Percentiles rank a stretch among this genome's conserved stretches.
phyloP scores from a whole-genome alignment of 2,797 vertebrate species.

The Pantherophis alleghaniensis region DNA sequence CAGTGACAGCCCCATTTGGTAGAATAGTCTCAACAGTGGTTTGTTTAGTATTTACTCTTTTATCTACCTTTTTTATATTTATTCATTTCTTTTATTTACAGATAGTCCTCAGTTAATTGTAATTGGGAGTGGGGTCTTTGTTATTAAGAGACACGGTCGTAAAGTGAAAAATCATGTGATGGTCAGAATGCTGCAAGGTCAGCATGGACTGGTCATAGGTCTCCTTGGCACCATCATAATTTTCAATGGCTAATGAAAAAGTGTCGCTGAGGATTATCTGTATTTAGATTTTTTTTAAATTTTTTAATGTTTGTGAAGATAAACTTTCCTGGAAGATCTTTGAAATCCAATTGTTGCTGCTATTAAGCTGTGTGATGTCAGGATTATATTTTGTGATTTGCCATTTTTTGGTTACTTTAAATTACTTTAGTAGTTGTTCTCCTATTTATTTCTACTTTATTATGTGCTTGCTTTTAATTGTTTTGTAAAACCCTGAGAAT shows the following conservation, averaged over 20 bases:
- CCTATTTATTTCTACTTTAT: neutral
- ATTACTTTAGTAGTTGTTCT: neutral
- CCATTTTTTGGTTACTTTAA: neutral
- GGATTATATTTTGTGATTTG: neutral
- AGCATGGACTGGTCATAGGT: neutral
- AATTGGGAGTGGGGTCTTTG: neutral
- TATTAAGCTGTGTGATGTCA: neutral
- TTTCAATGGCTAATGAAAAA: neutral
- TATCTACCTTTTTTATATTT: neutral
- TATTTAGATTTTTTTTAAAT: neutral
- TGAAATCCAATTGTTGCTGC: neutral
- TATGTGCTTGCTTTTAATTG: neutral
- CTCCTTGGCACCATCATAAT: neutral
- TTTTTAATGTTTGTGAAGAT: neutral
- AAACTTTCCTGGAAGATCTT: neutral
- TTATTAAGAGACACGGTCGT: neutral
- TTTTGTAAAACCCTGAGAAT: neutral
- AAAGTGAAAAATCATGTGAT: neutral
- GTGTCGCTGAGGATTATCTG: neutral
- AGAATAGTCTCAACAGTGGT: neutral
- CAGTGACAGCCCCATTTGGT: neutral
- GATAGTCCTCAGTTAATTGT: neutral
- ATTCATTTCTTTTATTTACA: neutral
- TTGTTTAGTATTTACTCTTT: neutral
- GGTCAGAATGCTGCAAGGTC: neutral